phyloP scores from a whole-genome alignment of 2,113 vertebrate species.

The Zonotrichia leucophrys region DNA sequence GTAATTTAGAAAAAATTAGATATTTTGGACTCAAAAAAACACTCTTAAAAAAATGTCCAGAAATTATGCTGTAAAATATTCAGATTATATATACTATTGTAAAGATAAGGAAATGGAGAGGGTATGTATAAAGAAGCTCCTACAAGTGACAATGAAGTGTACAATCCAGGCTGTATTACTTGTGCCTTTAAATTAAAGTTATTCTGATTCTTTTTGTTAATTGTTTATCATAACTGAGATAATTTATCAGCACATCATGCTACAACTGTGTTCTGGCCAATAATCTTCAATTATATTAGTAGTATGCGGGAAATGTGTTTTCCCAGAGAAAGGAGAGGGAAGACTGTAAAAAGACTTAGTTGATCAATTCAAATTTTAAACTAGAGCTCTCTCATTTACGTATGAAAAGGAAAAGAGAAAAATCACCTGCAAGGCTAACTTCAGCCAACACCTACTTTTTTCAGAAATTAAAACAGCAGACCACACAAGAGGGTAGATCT shows the following conservation, averaged over 20 bases:
- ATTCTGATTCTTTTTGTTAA: neutral
- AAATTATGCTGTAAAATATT: neutral
- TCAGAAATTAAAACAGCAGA: neutral
- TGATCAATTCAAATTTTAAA: neutral
- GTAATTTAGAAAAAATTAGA: neutral
- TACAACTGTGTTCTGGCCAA: neutral
- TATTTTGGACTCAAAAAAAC: neutral
- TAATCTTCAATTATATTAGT: neutral
- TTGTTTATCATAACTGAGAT: neutral
- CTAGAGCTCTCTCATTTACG: neutral
- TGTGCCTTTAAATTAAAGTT: neutral
- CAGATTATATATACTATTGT: neutral
- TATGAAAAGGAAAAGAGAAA: neutral
- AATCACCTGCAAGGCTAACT: neutral
- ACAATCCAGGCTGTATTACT: neutral
- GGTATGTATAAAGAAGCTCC: neutral
- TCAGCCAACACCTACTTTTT: neutral
- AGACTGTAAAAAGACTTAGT: neutral
- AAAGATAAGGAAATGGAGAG: neutral
- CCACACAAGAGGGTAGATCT: neutral
- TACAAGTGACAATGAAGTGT: neutral
- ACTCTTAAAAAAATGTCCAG: neutral
- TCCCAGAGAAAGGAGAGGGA: neutral
- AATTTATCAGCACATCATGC: neutral
- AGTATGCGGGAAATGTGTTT: neutral